phyloP scores from a whole-genome alignment of 2,113 vertebrate genomes.

The Ailurus styani region DNA sequence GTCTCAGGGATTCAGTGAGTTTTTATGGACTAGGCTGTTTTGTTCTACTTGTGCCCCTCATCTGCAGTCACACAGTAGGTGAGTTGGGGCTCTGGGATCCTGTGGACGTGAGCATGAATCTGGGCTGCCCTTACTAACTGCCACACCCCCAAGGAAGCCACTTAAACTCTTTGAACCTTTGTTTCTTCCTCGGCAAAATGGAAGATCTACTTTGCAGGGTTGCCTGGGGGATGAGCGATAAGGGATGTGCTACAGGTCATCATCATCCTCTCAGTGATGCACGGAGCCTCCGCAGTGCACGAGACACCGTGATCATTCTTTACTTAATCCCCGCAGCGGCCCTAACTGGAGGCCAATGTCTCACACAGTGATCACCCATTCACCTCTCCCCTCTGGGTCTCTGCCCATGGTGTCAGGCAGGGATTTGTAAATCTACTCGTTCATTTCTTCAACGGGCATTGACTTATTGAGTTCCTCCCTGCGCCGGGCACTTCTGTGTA shows the following conservation, averaged over 20 bases:
- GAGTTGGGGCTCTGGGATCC: neutral
- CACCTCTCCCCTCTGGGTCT: neutral
- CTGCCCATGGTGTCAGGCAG: neutral
- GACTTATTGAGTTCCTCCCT: neutral
- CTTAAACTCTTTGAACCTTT: neutral
- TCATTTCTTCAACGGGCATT: neutral
- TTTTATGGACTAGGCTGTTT: too few relatives aligned
- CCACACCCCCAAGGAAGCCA: neutral
- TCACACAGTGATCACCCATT: accelerated
- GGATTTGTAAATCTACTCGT: accelerated
- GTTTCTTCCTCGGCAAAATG: neutral
- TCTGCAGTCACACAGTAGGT: neutral
- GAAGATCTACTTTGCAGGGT: neutral
- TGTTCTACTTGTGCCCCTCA: neutral
- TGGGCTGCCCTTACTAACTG: neutral
- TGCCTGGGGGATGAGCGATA: neutral
- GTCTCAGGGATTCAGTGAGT: neutral
- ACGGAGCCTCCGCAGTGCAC: accelerated
- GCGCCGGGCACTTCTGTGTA: neutral
- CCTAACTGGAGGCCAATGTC: neutral
- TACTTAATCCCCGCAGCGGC: neutral
- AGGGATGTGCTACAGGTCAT: neutral
- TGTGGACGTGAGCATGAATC: neutral
- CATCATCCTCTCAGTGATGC: neutral
- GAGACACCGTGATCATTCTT: neutral